phyloP scores from a whole-genome alignment of 2,113 vertebrate species.

The Tyto alba region DNA sequence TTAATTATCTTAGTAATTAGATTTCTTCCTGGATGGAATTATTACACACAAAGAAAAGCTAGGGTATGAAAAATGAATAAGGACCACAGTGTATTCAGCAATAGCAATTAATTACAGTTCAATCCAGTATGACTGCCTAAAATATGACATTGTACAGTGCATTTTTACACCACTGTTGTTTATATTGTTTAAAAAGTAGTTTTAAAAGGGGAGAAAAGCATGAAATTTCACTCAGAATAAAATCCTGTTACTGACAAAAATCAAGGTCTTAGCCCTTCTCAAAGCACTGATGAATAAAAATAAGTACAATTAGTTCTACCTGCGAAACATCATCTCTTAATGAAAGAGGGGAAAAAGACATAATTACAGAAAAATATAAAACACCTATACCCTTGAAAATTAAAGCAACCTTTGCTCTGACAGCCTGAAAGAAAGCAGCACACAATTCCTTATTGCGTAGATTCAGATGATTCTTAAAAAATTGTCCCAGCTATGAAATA shows the following conservation, averaged over 20 bases:
- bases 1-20: slow-evolving; percentile 80
- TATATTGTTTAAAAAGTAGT: slow-evolving; percentile 2
- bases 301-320: neutral
- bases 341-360: neutral
- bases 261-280: slow-evolving; percentile 35
- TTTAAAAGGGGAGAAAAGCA: slow-evolving; percentile 2
- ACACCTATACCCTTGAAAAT: slow-evolving; percentile 1
- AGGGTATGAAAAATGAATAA: slow-evolving; percentile 64
- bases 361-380: neutral
- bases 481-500: neutral
- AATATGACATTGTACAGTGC: slow-evolving; percentile 31
- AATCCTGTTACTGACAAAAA: slow-evolving; percentile 64
- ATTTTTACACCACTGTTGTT: slow-evolving; percentile 32
- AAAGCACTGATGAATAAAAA: neutral
- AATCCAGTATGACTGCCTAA: slow-evolving; percentile 39
- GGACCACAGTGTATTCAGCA: slow-evolving; percentile 54
- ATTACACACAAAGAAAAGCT: slow-evolving; percentile 70
- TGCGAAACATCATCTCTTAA: slow-evolving; percentile 42
- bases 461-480: neutral
- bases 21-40: slow-evolving; percentile 75
- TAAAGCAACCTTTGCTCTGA: neutral
- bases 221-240: slow-evolving; percentile 63
- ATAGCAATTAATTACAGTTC: slow-evolving; percentile 67
- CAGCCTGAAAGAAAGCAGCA: slow-evolving; percentile 8
- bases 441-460: neutral